Conservation (phyloP, 2,797 vertebrate genomes). For the Typhlichthys subterraneus region DNA sequence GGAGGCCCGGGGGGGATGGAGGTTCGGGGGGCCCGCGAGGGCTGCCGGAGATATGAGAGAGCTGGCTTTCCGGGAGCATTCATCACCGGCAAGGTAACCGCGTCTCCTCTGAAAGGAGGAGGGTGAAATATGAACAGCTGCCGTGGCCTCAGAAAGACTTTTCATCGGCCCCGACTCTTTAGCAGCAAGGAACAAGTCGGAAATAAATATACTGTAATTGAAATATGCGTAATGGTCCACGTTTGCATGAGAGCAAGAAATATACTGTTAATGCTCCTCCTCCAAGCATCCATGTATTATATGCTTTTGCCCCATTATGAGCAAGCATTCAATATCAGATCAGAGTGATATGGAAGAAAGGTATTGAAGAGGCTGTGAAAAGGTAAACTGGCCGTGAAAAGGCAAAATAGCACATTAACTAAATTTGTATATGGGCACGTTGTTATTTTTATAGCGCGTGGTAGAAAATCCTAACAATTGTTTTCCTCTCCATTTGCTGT, state of each 20-base stretch:
- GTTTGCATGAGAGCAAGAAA: no score
- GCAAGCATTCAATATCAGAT: constrained; percentile 2
- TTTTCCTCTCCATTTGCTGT: no score
- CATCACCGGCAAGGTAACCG: constrained; percentile 81
- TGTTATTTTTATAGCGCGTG: no score
- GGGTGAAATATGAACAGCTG: constrained; percentile 92
- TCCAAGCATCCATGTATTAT: no score
- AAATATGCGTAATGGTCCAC: no score
- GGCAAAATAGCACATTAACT: no score
- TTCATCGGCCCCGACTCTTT: constrained; percentile 21
- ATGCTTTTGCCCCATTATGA: background rate
- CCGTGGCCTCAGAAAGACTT: constrained; percentile 76
- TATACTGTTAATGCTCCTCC: no score
- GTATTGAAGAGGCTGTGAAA: background rate
- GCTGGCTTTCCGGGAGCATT: constrained; percentile 71
- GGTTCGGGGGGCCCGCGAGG: constrained; percentile 58
- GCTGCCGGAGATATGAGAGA: constrained; percentile 67
- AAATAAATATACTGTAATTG: constrained; percentile 20
- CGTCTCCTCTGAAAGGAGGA: constrained; percentile 78
- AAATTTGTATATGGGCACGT: no score
- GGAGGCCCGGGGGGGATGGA: constrained; percentile 60
- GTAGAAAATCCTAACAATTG: no score
- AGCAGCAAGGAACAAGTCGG: constrained; percentile 57
- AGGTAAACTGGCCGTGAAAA: no score
- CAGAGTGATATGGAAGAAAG: background rate